Conservation (phyloP, 1,140 invertebrate genomes). For the Hormaphis cornu region DNA sequence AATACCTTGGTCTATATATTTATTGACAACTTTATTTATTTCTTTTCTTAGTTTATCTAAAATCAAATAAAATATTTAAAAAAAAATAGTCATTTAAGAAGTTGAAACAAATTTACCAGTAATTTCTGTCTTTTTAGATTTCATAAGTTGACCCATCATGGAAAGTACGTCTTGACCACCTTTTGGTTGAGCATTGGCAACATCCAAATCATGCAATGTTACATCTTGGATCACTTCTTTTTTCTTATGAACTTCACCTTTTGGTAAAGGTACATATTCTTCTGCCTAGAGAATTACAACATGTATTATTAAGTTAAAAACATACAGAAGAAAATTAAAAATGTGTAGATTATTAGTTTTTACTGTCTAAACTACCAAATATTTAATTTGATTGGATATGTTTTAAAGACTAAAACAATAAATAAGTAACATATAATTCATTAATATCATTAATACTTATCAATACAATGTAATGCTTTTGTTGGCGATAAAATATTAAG, state of each 20-base stretch:
- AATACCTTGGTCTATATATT: slow-evolving; percentile 98
- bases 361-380: too few relatives aligned
- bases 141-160: slow-evolving; percentile 98
- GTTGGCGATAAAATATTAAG: too few relatives aligned
- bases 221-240: slow-evolving; percentile 99
- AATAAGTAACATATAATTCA: too few relatives aligned
- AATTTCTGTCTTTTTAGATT: slow-evolving; percentile 99
- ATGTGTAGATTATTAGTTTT: too few relatives aligned
- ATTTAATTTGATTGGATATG: too few relatives aligned
- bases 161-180: slow-evolving; percentile 97
- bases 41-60: slow-evolving; percentile 92
- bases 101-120: slow-evolving; percentile 62
- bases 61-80: slow-evolving; percentile 42
- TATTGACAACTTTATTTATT: slow-evolving; percentile 99
- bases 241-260: slow-evolving; percentile 99
- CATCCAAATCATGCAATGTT: slow-evolving; percentile 94
- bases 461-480: too few relatives aligned
- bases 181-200: slow-evolving; percentile 94
- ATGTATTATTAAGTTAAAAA: too few relatives aligned
- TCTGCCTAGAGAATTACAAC: slow-evolving; percentile 75
- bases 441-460: too few relatives aligned
- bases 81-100: too few relatives aligned
- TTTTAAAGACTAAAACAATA: too few relatives aligned
- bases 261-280: slow-evolving; percentile 97
- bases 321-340: too few relatives aligned